Evolutionary conservation across 2,113 vertebrate genomes (phyloP).

Genomic region (Stigmatopora argus): DNA sequence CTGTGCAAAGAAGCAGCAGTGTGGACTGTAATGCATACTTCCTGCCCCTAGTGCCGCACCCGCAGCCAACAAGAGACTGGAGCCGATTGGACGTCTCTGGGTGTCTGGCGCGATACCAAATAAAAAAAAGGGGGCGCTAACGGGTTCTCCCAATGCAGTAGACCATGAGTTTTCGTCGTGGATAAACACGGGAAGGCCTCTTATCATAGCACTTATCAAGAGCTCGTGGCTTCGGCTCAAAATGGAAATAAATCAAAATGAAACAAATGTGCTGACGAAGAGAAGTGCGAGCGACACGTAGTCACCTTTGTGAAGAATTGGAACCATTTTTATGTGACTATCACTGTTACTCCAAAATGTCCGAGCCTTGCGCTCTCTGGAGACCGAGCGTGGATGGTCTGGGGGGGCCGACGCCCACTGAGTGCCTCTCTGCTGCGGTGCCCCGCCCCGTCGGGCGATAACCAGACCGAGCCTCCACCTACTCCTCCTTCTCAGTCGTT

Average conservation of each 20-base stretch:
- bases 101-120: conserved; percentile 75
- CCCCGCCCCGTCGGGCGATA: conserved; percentile 32
- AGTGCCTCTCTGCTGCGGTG: conserved; percentile 69
- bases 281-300: conserved; percentile 60
- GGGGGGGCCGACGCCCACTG: conserved; percentile 43
- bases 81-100: conserved; percentile 51
- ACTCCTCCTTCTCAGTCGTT: conserved; percentile 47
- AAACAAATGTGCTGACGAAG: conserved; percentile 51
- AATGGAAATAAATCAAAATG: conserved; percentile 49
- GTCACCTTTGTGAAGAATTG: background rate
- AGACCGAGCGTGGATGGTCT: conserved; percentile 60
- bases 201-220: conserved; percentile 76
- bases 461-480: conserved; percentile 30
- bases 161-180: conserved; percentile 68
- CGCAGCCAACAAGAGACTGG: conserved; percentile 63
- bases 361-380: conserved; percentile 61
- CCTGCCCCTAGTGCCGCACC: conserved; percentile 58
- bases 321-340: conserved; percentile 51
- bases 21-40: conserved; percentile 52
- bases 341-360: conserved; percentile 73
- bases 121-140: conserved; percentile 47
- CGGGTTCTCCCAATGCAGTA: conserved; percentile 75
- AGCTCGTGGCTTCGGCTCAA: conserved; percentile 69
- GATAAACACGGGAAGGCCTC: conserved; percentile 64
- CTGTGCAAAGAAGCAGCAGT: conserved; percentile 47